Evolutionary conservation across 2,113 vertebrate genomes (phyloP).

Genomic region (Micronycteris hirsuta): DNA sequence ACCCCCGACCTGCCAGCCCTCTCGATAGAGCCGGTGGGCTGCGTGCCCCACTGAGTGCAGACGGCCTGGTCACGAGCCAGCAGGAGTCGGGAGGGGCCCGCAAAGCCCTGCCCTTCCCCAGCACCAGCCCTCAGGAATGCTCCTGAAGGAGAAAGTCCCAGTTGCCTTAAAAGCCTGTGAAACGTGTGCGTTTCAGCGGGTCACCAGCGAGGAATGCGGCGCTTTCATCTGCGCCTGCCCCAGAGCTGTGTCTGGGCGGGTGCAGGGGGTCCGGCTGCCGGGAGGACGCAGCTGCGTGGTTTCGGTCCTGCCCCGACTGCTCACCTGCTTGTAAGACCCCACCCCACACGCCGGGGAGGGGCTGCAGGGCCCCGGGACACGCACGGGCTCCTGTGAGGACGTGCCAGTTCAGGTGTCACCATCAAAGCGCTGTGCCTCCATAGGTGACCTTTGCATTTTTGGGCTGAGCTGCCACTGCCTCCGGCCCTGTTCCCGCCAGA

Average conservation of each 20-base stretch:
- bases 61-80: not conserved
- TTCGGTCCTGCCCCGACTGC: not conserved
- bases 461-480: not conserved
- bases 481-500: not conserved
- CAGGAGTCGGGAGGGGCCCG: not conserved
- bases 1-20: not conserved
- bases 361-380: not conserved
- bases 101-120: not conserved
- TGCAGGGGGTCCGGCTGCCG: accelerated
- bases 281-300: accelerated
- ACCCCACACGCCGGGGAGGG: accelerated
- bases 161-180: not conserved
- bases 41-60: not conserved
- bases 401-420: not conserved
- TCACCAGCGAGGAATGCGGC: not conserved
- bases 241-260: not conserved
- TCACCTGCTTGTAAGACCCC: not conserved
- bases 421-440: not conserved
- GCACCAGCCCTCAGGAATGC: not conserved
- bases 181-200: accelerated
- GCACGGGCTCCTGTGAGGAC: not conserved
- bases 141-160: not conserved
- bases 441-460: not conserved
- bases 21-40: not conserved
- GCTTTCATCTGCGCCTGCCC: not conserved